Percentiles rank a stretch among this genome's conserved stretches.
Conservation (phyloP, 2,113 vertebrate species). For the Sorex fumeus region DNA sequence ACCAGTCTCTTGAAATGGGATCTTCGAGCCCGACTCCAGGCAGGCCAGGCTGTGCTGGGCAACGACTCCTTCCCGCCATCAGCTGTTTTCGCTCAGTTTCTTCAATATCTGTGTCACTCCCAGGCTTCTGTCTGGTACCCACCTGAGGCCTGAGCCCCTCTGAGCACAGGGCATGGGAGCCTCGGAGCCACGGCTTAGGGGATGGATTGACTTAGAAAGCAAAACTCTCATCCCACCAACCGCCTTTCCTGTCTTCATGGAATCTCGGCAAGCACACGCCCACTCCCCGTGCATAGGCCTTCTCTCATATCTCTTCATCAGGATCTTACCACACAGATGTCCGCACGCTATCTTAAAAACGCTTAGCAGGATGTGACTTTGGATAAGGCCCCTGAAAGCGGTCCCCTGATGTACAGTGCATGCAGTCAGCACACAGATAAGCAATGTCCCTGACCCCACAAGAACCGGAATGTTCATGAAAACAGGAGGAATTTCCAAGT, state of each 20-base stretch:
- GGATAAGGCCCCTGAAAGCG: background rate
- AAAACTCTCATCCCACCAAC: accelerated
- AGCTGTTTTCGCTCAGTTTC: background rate
- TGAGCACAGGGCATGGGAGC: background rate
- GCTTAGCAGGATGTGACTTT: background rate
- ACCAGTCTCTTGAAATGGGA: background rate
- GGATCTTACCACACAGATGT: background rate
- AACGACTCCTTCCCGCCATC: too few relatives aligned
- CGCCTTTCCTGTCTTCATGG: background rate
- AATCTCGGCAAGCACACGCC: too few relatives aligned
- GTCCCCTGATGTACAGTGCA: background rate
- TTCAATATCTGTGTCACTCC: accelerated
- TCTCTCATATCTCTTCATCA: background rate
- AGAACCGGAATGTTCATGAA: background rate
- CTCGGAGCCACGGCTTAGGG: background rate
- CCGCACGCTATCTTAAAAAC: background rate
- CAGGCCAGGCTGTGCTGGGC: background rate
- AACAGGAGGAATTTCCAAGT: background rate
- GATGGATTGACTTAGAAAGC: background rate
- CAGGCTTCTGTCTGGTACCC: background rate
- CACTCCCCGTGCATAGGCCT: background rate
- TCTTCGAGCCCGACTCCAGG: slow-evolving; percentile 54
- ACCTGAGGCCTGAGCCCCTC: accelerated
- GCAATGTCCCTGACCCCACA: background rate
- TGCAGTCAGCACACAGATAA: accelerated